Conservation (phyloP, 2,888 invertebrate species). For the Caenorhabditis sp. region DNA sequence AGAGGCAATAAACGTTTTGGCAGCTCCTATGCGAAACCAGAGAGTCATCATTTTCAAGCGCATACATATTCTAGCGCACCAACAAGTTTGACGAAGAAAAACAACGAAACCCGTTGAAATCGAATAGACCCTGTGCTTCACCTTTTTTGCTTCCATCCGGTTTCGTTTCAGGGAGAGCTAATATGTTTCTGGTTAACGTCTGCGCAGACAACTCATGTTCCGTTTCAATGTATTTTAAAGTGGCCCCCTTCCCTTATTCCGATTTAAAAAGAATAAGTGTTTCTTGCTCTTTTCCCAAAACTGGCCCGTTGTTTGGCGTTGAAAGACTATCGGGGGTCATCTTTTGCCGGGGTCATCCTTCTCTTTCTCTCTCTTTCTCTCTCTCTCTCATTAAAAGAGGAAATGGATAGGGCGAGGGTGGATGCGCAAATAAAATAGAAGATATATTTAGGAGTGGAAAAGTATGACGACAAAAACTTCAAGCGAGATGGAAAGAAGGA, state of each 20-base stretch:
- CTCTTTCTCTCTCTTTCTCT: conserved; percentile 20
- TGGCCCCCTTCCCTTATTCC: too few relatives aligned
- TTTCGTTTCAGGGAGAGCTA: conserved; percentile 30
- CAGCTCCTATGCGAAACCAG: background rate
- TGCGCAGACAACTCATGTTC: conserved; percentile 18
- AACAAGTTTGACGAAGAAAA: conserved; percentile 3
- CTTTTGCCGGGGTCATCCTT: background rate
- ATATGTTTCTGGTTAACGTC: too few relatives aligned
- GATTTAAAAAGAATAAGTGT: conserved; percentile 20
- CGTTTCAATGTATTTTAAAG: conserved; percentile 55
- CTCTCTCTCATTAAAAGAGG: conserved; percentile 44
- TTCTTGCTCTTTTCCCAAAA: conserved; percentile 2
- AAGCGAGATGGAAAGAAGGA: conserved; percentile 6
- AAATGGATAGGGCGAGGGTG: conserved; percentile 50
- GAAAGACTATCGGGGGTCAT: conserved; percentile 40
- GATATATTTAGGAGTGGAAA: conserved; percentile 35
- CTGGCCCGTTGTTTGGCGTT: background rate
- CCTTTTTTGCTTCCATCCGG: background rate
- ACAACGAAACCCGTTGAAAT: conserved; percentile 19
- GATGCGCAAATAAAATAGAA: conserved; percentile 45
- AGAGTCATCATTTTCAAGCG: conserved; percentile 9
- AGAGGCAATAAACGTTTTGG: conserved; percentile 1
- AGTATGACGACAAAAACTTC: conserved; percentile 44
- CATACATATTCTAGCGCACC: conserved; percentile 26
- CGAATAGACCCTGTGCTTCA: conserved; percentile 3